A percentile compares a stretch with the other conserved stretches of the same genome.
These are phyloP conservation scores for Phalacrocorax pelagicus DNA, from an alignment of 2,113 vertebrate species.

Conservation along the genomic window DNA sequence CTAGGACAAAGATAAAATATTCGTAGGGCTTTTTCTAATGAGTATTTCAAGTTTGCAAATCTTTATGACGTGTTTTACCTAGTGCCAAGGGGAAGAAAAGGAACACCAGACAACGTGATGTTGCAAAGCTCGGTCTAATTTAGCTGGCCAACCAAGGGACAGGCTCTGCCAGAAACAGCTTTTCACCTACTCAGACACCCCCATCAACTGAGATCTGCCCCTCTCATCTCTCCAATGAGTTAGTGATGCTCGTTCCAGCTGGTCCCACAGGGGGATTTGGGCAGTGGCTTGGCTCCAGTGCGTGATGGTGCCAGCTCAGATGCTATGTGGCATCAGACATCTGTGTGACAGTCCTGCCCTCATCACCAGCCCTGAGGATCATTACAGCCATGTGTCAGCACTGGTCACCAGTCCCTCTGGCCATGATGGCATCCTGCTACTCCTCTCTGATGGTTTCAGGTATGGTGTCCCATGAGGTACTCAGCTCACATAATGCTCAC, in stretches of 20 bases:
- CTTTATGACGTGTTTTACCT: not conserved
- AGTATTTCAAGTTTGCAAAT: not conserved
- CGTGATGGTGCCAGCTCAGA: not conserved
- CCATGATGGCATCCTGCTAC: not conserved
- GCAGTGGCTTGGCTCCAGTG: not conserved
- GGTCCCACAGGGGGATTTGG: rapidly evolving
- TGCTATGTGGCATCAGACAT: rapidly evolving
- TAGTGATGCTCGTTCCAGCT: not conserved
- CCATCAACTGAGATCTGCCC: not conserved
- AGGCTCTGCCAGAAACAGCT: not conserved
- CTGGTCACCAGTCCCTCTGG: not conserved
- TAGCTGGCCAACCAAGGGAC: not conserved
- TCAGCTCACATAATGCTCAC: not conserved
- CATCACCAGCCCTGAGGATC: not conserved
- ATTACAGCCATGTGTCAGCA: not conserved
- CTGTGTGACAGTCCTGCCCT: not conserved
- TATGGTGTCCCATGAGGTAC: not conserved
- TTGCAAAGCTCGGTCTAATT: not conserved
- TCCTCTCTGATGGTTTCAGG: not conserved
- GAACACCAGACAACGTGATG: rapidly evolving
- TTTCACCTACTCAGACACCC: not conserved
- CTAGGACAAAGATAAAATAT: not conserved
- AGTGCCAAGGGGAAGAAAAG: not conserved
- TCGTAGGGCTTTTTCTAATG: not conserved
- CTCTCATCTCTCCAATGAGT: not conserved